Evolutionary conservation across 2,113 vertebrate species (phyloP).

Genomic region (Panthera leo): DNA sequence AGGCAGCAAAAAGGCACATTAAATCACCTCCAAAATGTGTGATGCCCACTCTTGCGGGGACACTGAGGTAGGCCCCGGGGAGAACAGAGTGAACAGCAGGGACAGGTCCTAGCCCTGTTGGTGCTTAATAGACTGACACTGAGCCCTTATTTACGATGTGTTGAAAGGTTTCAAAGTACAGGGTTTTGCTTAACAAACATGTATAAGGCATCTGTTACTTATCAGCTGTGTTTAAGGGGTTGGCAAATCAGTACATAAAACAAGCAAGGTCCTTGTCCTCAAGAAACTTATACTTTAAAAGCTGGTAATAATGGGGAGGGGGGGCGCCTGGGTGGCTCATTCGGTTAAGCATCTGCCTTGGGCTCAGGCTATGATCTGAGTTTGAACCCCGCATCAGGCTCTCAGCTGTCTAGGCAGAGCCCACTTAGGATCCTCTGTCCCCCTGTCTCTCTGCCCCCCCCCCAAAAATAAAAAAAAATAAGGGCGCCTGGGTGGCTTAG

Average conservation of each 20-base stretch:
- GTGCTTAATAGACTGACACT: not conserved
- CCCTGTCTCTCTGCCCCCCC: no score
- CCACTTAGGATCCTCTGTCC: no score
- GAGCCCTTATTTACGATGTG: not conserved
- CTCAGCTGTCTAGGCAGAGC: no score
- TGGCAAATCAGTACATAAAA: not conserved
- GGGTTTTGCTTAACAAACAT: not conserved
- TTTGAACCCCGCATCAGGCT: no score
- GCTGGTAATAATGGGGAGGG: not conserved
- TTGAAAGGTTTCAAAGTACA: not conserved
- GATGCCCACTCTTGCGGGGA: not conserved
- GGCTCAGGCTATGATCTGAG: no score
- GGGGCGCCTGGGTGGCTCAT: no score
- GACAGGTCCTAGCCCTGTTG: not conserved
- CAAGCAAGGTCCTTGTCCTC: not conserved
- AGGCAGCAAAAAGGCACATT: not conserved
- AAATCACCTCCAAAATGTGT: not conserved
- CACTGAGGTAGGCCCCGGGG: not conserved
- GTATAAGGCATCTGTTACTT: not conserved
- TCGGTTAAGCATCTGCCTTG: no score
- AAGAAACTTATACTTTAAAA: not conserved
- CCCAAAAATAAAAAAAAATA: no score
- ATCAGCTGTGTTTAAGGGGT: not conserved
- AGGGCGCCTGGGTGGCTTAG: no score
- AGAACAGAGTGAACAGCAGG: fast-evolving